Conservation (phyloP, 1,140 invertebrate genomes). For the Hirudo medicinalis region DNA sequence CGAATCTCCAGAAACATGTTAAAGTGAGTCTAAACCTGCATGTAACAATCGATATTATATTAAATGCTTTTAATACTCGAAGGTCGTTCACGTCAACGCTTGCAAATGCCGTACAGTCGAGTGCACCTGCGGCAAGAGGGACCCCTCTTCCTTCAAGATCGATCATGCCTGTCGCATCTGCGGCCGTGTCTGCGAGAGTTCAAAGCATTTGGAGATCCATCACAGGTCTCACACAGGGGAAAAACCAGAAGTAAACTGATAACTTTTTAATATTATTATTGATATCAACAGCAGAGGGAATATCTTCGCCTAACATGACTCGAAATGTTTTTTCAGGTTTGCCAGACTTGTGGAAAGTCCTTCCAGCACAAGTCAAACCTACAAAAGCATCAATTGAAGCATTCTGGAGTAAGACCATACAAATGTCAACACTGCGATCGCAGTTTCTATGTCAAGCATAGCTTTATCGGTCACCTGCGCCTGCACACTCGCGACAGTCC, state of each 20-base stretch:
- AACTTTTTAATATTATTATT: not conserved
- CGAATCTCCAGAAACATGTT: conserved; percentile 7
- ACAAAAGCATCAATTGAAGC: conserved; percentile 13
- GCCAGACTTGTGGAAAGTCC: conserved; percentile 4
- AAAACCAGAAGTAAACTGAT: not conserved
- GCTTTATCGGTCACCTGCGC: not conserved
- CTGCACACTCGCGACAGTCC: conserved; percentile 12
- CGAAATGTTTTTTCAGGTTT: conserved; percentile 1
- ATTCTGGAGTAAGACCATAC: not conserved
- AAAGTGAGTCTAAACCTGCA: not conserved
- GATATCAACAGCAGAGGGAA: not conserved
- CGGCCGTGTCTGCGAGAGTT: conserved; percentile 3
- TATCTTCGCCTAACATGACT: not conserved
- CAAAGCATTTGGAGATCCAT: conserved; percentile 11
- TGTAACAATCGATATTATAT: not conserved
- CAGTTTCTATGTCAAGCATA: conserved; percentile 6
- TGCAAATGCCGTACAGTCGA: not conserved
- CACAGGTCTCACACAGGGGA: conserved; percentile 4
- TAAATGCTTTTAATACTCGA: not conserved
- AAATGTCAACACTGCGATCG: not conserved
- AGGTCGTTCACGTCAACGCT: conserved; percentile 6
- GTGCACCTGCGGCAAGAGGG: conserved; percentile 9
- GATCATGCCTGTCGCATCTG: not conserved
- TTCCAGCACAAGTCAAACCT: conserved; percentile 17
- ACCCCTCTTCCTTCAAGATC: not conserved